Evolutionary conservation across 2,113 vertebrate species (phyloP).

Genomic region (Macrotus californicus): DNA sequence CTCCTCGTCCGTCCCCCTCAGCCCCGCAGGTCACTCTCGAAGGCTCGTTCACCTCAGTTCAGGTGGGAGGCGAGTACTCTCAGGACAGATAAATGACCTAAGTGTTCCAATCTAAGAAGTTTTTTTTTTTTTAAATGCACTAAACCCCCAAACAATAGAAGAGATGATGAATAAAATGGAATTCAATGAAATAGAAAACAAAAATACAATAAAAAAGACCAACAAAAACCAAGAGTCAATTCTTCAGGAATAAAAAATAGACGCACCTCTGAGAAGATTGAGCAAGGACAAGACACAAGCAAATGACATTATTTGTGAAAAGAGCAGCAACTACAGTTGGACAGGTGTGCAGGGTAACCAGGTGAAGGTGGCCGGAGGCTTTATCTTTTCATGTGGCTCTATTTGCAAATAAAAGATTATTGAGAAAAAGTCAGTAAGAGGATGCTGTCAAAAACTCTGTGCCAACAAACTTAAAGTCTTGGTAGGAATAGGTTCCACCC

Average conservation of each 20-base stretch:
- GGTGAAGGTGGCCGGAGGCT: background rate
- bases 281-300: background rate
- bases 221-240: constrained; percentile 1
- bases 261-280: background rate
- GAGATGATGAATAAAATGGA: background rate
- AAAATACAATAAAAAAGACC: background rate
- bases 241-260: background rate
- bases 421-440: background rate
- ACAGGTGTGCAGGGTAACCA: no score
- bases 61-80: background rate
- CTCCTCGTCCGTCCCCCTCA: background rate
- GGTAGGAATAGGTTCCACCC: background rate
- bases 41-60: background rate
- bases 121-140: background rate
- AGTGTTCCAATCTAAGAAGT: background rate
- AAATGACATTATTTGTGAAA: no score
- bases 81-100: background rate
- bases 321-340: no score
- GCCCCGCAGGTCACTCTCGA: background rate
- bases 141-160: background rate
- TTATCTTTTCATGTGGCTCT: background rate
- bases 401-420: constrained; percentile 16
- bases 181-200: background rate
- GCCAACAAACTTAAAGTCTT: background rate
- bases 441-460: background rate